Conservation (phyloP, 2,113 vertebrate species). For the Peromyscus californicus region DNA sequence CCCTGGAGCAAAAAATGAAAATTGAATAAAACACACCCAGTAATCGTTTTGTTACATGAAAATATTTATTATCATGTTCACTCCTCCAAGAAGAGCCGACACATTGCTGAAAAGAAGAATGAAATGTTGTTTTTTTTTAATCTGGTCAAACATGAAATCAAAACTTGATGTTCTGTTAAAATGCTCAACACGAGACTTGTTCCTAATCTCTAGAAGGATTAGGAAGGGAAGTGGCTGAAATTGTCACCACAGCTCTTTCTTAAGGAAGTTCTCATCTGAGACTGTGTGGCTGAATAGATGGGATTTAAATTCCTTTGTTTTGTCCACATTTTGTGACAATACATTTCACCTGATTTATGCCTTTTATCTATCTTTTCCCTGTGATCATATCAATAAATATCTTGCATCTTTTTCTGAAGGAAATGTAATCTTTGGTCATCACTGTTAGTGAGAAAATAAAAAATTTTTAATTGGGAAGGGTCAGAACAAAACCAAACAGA, state of each 20-base stretch:
- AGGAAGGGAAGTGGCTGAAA: conserved; percentile 12
- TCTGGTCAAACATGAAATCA: conserved; percentile 60
- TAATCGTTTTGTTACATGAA: conserved; percentile 73
- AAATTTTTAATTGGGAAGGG: conserved; percentile 55
- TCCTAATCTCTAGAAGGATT: conserved; percentile 55
- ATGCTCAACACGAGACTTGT: not conserved
- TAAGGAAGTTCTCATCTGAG: conserved; percentile 17
- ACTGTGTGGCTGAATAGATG: not conserved
- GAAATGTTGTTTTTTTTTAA: conserved; percentile 53
- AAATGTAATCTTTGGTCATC: not conserved
- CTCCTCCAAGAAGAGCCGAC: conserved; percentile 59
- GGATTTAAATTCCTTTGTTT: conserved; percentile 49
- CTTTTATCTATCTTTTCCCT: conserved; percentile 52
- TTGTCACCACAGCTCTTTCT: conserved; percentile 24
- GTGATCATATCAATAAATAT: conserved; percentile 48
- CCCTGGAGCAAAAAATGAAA: conserved; percentile 80
- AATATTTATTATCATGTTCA: conserved; percentile 66
- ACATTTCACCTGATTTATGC: conserved; percentile 15
- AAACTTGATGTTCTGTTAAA: conserved; percentile 54
- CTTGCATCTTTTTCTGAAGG: not conserved
- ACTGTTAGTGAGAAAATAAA: conserved; percentile 33
- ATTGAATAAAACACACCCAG: conserved; percentile 76
- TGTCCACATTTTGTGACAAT: not conserved
- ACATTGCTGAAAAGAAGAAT: conserved; percentile 60
- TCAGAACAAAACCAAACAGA: conserved; percentile 29